Evolutionary conservation across 2,797 vertebrate species (phyloP).

Genomic region (Acanthiza pusilla): DNA sequence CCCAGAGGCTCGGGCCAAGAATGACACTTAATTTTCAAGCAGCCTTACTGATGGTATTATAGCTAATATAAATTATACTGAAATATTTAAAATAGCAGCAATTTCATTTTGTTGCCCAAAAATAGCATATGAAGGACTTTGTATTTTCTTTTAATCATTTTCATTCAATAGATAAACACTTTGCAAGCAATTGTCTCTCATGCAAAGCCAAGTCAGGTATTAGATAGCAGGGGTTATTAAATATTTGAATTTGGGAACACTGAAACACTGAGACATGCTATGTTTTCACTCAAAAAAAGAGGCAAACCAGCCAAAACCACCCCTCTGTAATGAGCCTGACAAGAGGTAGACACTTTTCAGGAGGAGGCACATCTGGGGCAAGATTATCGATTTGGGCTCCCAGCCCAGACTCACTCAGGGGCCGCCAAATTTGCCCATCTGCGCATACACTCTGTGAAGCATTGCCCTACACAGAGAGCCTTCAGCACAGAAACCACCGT

Average conservation of each 20-base stretch:
- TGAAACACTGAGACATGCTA: neutral
- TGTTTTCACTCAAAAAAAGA: neutral
- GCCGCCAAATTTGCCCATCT: constrained; percentile 21
- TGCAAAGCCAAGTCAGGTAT: constrained; percentile 37
- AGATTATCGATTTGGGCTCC: neutral
- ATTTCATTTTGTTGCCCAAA: constrained; percentile 8
- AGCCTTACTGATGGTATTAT: constrained; percentile 44
- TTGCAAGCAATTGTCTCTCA: constrained; percentile 17
- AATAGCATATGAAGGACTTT: neutral
- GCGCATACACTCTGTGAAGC: neutral
- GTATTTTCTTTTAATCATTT: constrained; percentile 50
- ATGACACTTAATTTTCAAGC: constrained; percentile 62
- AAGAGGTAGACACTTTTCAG: constrained; percentile 16
- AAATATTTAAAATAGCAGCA: constrained; percentile 53
- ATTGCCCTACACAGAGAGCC: neutral
- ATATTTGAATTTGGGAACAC: neutral
- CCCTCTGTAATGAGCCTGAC: constrained; percentile 26
- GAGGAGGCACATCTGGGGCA: constrained; percentile 35
- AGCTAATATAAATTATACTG: constrained; percentile 53
- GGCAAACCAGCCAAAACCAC: neutral
- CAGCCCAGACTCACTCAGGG: neutral
- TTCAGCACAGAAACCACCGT: neutral
- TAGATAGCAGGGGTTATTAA: constrained; percentile 5
- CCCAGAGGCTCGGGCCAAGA: constrained; percentile 39
- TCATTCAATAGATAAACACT: constrained; percentile 46